Percentiles rank a stretch among this genome's conserved stretches.
Evolutionary conservation across 2,888 invertebrate genomes (phyloP).

Genomic region (Anorthoa munda): DNA sequence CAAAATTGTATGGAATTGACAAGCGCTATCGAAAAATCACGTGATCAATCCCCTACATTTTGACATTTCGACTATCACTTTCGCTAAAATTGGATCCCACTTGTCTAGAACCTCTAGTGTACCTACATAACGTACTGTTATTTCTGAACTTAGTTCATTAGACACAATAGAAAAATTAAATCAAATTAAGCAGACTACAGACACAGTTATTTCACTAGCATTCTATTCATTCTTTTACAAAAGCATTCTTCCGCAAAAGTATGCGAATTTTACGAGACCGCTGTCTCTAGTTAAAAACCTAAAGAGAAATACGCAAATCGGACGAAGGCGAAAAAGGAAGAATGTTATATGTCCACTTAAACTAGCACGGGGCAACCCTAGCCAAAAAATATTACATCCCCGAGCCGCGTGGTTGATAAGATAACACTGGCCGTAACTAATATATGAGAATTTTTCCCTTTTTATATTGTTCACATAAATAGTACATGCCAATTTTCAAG

Average conservation of each 20-base stretch:
- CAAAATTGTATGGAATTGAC: too few relatives aligned
- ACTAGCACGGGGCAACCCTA: conserved; percentile 25
- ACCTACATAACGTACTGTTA: too few relatives aligned
- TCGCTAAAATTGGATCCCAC: too few relatives aligned
- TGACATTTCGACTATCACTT: too few relatives aligned
- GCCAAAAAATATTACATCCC: conserved; percentile 30
- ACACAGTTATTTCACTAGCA: conserved; percentile 13
- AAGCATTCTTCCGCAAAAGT: conserved; percentile 23
- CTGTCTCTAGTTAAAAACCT: conserved; percentile 28
- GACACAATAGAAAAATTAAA: too few relatives aligned
- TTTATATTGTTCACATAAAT: conserved; percentile 46
- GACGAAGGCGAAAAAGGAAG: conserved; percentile 26
- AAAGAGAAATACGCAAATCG: conserved; percentile 18
- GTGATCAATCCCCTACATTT: too few relatives aligned
- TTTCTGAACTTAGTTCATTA: too few relatives aligned
- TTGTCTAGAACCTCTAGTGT: too few relatives aligned
- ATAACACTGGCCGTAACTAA: conserved; percentile 45
- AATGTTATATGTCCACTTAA: conserved; percentile 42
- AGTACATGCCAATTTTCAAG: conserved; percentile 65
- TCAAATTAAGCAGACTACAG: not conserved
- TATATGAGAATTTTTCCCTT: conserved; percentile 36
- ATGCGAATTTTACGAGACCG: conserved; percentile 30
- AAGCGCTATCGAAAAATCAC: too few relatives aligned
- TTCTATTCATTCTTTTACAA: conserved; percentile 1
- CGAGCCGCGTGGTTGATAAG: conserved; percentile 28